These are phyloP conservation scores for Peromyscus nudipes DNA, from an alignment of 2,797 vertebrate species.

Conservation along the genomic window DNA sequence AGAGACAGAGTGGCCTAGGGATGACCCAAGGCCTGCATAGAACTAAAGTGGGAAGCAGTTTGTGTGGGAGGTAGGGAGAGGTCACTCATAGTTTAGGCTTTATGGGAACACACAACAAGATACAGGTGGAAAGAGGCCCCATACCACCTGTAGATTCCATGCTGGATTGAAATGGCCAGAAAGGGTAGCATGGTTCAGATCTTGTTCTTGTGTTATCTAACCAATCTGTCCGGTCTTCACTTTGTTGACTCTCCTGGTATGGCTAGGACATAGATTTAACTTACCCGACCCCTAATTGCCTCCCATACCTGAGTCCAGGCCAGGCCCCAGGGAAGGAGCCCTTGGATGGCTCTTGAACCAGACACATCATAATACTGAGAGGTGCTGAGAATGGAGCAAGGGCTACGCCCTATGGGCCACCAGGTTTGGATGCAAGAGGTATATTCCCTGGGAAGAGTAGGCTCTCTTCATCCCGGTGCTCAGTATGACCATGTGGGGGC, in stretches of 20 bases:
- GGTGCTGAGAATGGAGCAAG: not conserved
- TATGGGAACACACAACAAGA: not conserved
- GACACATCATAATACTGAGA: not conserved
- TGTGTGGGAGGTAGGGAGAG: not conserved
- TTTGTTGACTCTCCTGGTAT: not conserved
- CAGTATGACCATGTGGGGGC: not conserved
- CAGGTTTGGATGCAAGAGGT: not conserved
- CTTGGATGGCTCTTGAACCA: not conserved
- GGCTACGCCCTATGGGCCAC: not conserved
- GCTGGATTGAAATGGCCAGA: not conserved
- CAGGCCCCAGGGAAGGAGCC: not conserved
- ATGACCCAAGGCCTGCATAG: not conserved
- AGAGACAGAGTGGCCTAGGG: not conserved
- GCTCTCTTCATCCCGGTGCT: not conserved
- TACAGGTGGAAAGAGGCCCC: not conserved
- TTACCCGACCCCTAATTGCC: not conserved
- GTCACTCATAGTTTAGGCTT: not conserved
- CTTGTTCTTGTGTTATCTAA: not conserved
- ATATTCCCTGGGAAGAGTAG: not conserved
- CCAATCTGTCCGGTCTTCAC: not conserved
- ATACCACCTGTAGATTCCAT: not conserved
- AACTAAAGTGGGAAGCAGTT: not conserved
- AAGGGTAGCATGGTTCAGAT: not conserved
- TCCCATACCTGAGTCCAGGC: not conserved
- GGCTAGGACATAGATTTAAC: not conserved